Conservation (phyloP, 2,113 vertebrate genomes). For the Solea senegalensis region DNA sequence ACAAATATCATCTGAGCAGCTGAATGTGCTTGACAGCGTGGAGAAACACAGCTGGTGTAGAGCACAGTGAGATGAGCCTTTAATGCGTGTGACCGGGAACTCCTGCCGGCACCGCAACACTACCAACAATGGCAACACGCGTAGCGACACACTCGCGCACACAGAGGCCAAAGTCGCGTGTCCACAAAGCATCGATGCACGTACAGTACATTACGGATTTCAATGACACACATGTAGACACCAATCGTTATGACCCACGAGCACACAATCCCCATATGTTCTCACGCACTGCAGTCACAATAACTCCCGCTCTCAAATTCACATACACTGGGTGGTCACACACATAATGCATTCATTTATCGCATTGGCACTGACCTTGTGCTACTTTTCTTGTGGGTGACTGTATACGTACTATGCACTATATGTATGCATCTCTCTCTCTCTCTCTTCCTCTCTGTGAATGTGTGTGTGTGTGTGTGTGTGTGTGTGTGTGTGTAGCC, state of each 20-base stretch:
- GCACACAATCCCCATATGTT: not conserved
- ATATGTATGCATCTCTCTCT: constrained; percentile 10
- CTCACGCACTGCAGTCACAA: constrained; percentile 11
- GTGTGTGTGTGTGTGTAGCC: constrained; percentile 67
- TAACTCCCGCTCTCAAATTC: constrained; percentile 30
- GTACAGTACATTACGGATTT: constrained; percentile 35
- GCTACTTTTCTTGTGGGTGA: constrained; percentile 8
- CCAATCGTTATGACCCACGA: constrained; percentile 13
- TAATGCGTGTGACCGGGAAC: constrained; percentile 72
- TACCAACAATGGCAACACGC: constrained; percentile 47
- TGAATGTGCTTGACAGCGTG: constrained; percentile 70
- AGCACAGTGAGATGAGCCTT: constrained; percentile 71
- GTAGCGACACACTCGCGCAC: constrained; percentile 17
- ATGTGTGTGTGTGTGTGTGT: constrained; percentile 38
- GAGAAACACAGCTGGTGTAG: constrained; percentile 72
- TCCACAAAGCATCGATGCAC: constrained; percentile 25
- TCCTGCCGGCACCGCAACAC: constrained; percentile 64
- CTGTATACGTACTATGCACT: not conserved
- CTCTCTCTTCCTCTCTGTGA: not conserved
- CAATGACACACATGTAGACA: constrained; percentile 31
- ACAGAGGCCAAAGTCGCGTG: constrained; percentile 15
- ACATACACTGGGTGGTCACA: constrained; percentile 9
- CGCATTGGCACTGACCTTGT: constrained; percentile 33
- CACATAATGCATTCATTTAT: constrained; percentile 53
- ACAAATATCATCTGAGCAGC: constrained; percentile 36